Evolutionary conservation across 2,113 vertebrate genomes (phyloP), one percentile per base, ranked within the genome.

Genomic region (Archocentrus centrarchus): DNA sequence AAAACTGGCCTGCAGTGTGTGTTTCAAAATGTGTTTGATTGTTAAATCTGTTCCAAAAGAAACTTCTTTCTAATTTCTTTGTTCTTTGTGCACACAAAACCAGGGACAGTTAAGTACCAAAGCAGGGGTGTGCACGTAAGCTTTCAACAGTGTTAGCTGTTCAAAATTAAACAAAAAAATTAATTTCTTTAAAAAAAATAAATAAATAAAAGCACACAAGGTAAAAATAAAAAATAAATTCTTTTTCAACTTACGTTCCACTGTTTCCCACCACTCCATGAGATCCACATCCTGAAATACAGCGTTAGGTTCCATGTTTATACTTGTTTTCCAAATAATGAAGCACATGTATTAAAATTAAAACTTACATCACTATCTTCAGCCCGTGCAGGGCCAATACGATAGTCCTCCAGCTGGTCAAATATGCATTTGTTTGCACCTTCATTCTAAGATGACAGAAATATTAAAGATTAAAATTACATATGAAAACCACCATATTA

Each of bases 251-350:
- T 94, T 77, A 96, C 95, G 82, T 70, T 95, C 93, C 80, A 96
- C 95, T 1, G 86, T 93, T 79, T 90, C 85, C 96, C 96, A 96
- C 96, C 96, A 96, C 27, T 94, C 92, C 94, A 96, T 96, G 14
- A 96, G 94, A 75, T 83, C 91, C 81, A 86, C 68, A 84, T 93
- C 93, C 95, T 96, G 79, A 47, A 86, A 93, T 11, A 90, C 4
- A 88, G 1, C 6, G 41, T 59, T 1, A 37, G 11, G 68, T 81
- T 61, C 15, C 7, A 22, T 18, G 39, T 63, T 44, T 14, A 58
- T 41, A 5, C 5, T 27, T 59, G n/a, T 7, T 7, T 73, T 27
- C 7, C 13, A 44, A 35, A 77, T 62, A 32, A 30, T 41, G 11
- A 63, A 0, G 55, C 7, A 22, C 39, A n/a, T 0, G 8, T 8